A percentile compares a stretch with the other conserved stretches of the same genome.
Conservation (phyloP, 2,797 vertebrate genomes). For the Anableps anableps region DNA sequence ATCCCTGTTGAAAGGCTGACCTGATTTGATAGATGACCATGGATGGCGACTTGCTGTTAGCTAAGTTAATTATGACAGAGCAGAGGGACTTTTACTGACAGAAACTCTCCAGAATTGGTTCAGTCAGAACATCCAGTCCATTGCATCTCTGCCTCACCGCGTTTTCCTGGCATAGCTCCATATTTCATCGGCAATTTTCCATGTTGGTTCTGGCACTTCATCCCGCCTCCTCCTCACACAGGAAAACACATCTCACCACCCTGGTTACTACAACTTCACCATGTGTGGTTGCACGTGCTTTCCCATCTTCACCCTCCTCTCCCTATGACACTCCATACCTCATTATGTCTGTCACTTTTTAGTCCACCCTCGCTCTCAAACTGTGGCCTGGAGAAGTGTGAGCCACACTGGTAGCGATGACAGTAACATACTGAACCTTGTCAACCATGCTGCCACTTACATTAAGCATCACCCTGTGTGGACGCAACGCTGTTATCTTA, state of each 20-base stretch:
- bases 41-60: conserved; percentile 10
- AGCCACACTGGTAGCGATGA: conserved; percentile 6
- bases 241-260: conserved; percentile 29
- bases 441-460: conserved; percentile 15
- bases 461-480: conserved; percentile 10
- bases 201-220: conserved; percentile 40
- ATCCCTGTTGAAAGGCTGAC: conserved; percentile 17
- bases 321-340: conserved; percentile 29
- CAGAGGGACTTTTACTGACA: conserved; percentile 36
- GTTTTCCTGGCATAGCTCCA: conserved; percentile 46
- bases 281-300: conserved; percentile 28
- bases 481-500: conserved; percentile 9
- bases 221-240: conserved; percentile 8
- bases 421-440: conserved; percentile 28
- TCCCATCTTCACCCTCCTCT: conserved; percentile 35
- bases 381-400: conserved; percentile 13
- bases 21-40: conserved; percentile 17
- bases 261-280: conserved; percentile 29
- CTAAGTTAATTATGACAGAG: conserved; percentile 39
- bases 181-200: conserved; percentile 51
- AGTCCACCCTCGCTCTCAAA: conserved; percentile 20
- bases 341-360: conserved; percentile 32
- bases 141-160: conserved; percentile 19
- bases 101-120: conserved; percentile 50
- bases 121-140: conserved; percentile 34